Conservation (phyloP, 2,797 vertebrate genomes). For the Sparidentex hasta region DNA sequence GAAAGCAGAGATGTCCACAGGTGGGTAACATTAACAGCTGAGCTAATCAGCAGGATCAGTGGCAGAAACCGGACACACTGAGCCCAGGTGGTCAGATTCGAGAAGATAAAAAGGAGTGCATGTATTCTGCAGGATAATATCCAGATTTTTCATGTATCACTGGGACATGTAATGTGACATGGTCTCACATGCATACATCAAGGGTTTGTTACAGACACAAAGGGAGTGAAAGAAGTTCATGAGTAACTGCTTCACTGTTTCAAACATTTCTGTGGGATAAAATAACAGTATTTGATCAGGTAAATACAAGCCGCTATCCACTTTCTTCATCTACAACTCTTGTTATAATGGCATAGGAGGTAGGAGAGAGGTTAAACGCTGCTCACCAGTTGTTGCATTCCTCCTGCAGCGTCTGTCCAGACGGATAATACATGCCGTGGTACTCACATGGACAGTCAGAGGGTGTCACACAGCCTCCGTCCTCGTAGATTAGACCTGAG, state of each 20-base stretch:
- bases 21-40: conserved; percentile 67
- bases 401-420: conserved; percentile 91
- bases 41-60: conserved; percentile 61
- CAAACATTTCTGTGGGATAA: not conserved
- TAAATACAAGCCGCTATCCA: not conserved
- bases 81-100: conserved; percentile 60
- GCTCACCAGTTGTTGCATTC: conserved; percentile 95
- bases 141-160: conserved; percentile 15
- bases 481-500: conserved; percentile 92
- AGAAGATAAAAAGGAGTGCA: conserved; percentile 57
- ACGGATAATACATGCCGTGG: conserved; percentile 87
- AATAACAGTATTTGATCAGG: not conserved
- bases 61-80: conserved; percentile 55
- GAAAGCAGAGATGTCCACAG: conserved; percentile 73
- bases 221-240: not conserved
- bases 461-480: conserved; percentile 88
- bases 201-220: not conserved
- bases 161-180: not conserved
- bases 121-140: conserved; percentile 23
- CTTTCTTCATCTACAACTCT: not conserved
- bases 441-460: conserved; percentile 95
- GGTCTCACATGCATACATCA: not conserved
- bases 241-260: not conserved
- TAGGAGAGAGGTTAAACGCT: not conserved
- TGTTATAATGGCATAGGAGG: not conserved